phyloP scores from a whole-genome alignment of 1,140 invertebrate species.

The Dufourea novaeangliae region DNA sequence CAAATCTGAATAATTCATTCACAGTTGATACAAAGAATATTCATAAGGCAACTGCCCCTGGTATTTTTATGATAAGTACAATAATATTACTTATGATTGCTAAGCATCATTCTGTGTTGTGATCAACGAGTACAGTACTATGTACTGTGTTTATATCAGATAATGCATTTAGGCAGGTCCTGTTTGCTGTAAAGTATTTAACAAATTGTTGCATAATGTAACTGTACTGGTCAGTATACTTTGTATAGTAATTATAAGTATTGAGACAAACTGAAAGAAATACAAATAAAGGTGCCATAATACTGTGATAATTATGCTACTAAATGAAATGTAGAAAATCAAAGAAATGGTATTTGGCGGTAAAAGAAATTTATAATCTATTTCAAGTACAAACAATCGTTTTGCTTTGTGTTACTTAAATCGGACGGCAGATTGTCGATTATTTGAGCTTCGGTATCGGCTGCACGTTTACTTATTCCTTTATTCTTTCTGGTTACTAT shows the following conservation, averaged over 20 bases:
- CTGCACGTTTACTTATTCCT: neutral
- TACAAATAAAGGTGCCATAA: slow-evolving; percentile 57
- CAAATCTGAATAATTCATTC: slow-evolving; percentile 49
- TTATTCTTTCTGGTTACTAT: neutral
- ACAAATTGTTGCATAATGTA: slow-evolving; percentile 23
- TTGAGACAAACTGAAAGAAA: slow-evolving; percentile 20
- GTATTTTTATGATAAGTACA: slow-evolving; percentile 74
- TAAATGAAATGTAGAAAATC: neutral
- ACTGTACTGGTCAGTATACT: slow-evolving; percentile 22
- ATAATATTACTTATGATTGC: slow-evolving; percentile 75
- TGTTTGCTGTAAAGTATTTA: slow-evolving; percentile 25
- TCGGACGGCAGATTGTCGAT: neutral
- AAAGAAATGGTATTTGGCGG: neutral
- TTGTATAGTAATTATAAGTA: slow-evolving; percentile 47
- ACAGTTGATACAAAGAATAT: slow-evolving; percentile 72
- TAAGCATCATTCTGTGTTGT: slow-evolving; percentile 65
- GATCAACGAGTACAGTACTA: slow-evolving; percentile 32
- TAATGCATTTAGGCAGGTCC: slow-evolving; percentile 56
- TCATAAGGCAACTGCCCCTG: slow-evolving; percentile 70
- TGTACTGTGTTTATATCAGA: slow-evolving; percentile 21
- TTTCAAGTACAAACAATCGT: neutral
- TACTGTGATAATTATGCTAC: slow-evolving; percentile 9
- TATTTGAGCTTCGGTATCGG: neutral
- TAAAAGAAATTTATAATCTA: neutral
- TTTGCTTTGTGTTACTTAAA: neutral